Conservation (phyloP, 2,888 invertebrate genomes). For the Drosophila affinis region DNA sequence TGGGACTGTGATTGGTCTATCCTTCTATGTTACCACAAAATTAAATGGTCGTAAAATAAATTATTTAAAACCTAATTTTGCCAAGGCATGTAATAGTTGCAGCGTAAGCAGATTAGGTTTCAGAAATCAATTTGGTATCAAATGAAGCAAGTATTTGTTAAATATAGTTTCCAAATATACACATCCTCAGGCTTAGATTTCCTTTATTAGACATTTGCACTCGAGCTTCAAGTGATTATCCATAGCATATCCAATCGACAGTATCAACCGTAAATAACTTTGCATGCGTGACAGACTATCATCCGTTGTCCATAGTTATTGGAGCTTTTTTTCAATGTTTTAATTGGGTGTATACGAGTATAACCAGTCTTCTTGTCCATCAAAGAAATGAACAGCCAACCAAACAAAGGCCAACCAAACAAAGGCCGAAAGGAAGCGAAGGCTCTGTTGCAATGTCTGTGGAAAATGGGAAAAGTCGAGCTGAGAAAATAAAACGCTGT, state of each 20-base stretch:
- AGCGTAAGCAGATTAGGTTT: slow-evolving; percentile 5
- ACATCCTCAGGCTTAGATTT: too few species aligned
- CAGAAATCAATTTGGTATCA: background rate
- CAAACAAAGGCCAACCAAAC: slow-evolving; percentile 41
- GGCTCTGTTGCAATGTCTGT: slow-evolving; percentile 19
- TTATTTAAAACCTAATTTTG: slow-evolving; percentile 47
- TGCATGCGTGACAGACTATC: too few species aligned
- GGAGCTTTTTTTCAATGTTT: too few species aligned
- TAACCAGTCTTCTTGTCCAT: background rate
- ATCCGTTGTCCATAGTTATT: too few species aligned
- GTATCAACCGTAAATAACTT: slow-evolving; percentile 9
- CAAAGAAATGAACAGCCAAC: slow-evolving; percentile 44
- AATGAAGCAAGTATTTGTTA: background rate
- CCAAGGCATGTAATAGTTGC: slow-evolving; percentile 7
- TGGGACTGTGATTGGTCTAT: background rate
- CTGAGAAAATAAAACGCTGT: slow-evolving; percentile 62
- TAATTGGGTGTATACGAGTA: background rate
- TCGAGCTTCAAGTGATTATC: too few species aligned
- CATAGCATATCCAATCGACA: slow-evolving; percentile 3
- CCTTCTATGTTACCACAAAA: slow-evolving; percentile 21
- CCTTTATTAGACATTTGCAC: too few species aligned
- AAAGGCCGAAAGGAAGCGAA: slow-evolving; percentile 29
- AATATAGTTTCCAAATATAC: too few species aligned
- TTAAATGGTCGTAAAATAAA: slow-evolving; percentile 46
- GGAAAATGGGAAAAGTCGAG: slow-evolving; percentile 21